Evolutionary conservation across 2,113 vertebrate species (phyloP), one percentile per base, ranked within the genome.

Genomic region (Spizaetus ornatus): DNA sequence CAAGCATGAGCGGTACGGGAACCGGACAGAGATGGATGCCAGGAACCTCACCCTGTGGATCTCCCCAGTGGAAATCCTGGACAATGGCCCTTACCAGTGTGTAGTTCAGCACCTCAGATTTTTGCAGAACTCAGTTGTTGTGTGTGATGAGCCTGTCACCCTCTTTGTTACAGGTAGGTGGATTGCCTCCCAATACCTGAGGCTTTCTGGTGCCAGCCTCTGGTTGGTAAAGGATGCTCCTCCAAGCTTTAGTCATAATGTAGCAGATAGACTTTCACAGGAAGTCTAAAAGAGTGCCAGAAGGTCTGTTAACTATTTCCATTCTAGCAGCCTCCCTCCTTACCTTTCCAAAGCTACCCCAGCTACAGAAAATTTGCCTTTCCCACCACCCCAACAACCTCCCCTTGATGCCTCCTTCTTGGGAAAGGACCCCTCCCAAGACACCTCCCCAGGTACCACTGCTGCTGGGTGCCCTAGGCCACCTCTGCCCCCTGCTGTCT

Each of bases 111-210:
- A 3, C 11, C 8, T 40, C 65, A 23, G 6, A 31, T 2, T 2
- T 76, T 34, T 4, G 0, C 72, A 58, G 23, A 89, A 93, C 47
- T 19, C 78, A 0, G 1, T 4, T 0, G 81, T 40, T 3, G 1
- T 58, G 36, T 93, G 97, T 14, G 32, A 26, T 2, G 7, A 19
- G 42, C 0, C 3, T 0, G 81, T 98, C 84, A 25, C 2, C 36
- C 82, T 98, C 56, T n/a, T 47, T 5, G 79, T 98, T 79, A 95
- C 58, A 96, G 98, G 98, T 98, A 88, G 66, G 98, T 98, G 92
- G 20, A 8, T 55, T 74, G 86, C 73, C 38, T 82, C 73, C 65
- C 2, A 3, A 11, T 63, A 45, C 55, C 34, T 20, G 72, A 17
- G 25, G 38, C 74, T 73, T 83, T 58, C 52, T 34, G 27, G 36